Percentiles rank a stretch among this genome's conserved stretches.
Evolutionary conservation across 2,888 invertebrate genomes (phyloP).

Genomic region (Diabrotica balteata): DNA sequence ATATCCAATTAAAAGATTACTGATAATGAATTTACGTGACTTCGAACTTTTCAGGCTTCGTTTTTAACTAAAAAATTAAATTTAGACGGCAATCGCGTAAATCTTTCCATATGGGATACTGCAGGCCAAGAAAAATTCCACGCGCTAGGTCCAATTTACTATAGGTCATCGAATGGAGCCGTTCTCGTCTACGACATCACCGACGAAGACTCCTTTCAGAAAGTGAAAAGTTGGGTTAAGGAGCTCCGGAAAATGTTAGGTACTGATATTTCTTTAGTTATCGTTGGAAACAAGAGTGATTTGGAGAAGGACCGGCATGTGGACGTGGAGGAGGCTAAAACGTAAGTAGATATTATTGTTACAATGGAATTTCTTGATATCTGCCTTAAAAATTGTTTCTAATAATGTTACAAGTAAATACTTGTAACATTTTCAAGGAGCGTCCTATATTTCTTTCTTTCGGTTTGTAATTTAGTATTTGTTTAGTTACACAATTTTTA

Average conservation of each 20-base stretch:
- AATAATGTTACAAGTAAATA: too few relatives aligned
- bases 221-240: slow-evolving; percentile 98
- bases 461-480: too few relatives aligned
- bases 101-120: slow-evolving; percentile 97
- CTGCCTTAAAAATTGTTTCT: too few relatives aligned
- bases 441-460: too few relatives aligned
- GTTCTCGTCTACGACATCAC: slow-evolving; percentile 93
- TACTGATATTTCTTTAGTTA: slow-evolving; percentile 86
- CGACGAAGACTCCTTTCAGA: slow-evolving; percentile 94
- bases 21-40: not conserved
- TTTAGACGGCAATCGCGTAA: slow-evolving; percentile 86
- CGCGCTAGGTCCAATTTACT: slow-evolving; percentile 97
- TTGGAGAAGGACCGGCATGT: slow-evolving; percentile 91
- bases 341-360: slow-evolving; percentile 64
- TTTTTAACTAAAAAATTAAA: slow-evolving; percentile 94
- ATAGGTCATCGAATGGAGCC: slow-evolving; percentile 96
- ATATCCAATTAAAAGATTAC: slow-evolving; percentile 1
- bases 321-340: slow-evolving; percentile 82
- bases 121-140: slow-evolving; percentile 98
- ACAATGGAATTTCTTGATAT: too few relatives aligned
- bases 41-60: slow-evolving; percentile 77
- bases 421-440: too few relatives aligned
- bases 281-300: slow-evolving; percentile 98
- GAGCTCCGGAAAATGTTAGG: slow-evolving; percentile 96
- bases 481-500: too few relatives aligned